These are phyloP conservation scores for Brachionus plicatilis DNA, from an alignment of 1,140 invertebrate species.

Conservation along the genomic window DNA sequence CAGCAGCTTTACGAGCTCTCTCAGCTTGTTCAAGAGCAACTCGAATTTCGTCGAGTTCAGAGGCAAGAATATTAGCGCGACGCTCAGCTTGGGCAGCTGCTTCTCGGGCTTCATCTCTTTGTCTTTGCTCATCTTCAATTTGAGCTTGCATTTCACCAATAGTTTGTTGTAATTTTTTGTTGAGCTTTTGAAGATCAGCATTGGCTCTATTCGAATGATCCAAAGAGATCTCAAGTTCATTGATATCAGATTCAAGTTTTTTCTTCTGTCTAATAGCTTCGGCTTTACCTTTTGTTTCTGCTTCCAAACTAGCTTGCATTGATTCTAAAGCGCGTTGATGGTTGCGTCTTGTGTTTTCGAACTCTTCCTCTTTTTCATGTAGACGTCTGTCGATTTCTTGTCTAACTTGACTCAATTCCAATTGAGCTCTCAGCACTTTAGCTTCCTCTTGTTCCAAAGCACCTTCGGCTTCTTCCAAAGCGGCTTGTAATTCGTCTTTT, in stretches of 20 bases:
- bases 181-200: constrained; percentile 96
- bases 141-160: constrained; percentile 97
- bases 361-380: constrained; percentile 98
- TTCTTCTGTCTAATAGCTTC: constrained; percentile 94
- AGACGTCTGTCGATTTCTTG: constrained; percentile 64
- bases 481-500: no score
- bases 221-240: constrained; percentile 94
- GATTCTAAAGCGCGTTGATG: constrained; percentile 97
- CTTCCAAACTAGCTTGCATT: constrained; percentile 97
- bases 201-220: constrained; percentile 71
- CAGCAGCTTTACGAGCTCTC: constrained; percentile 86
- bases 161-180: constrained; percentile 95
- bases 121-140: constrained; percentile 92
- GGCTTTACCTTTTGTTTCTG: constrained; percentile 96
- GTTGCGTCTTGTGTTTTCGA: constrained; percentile 93
- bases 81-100: constrained; percentile 90
- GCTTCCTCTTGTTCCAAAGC: constrained; percentile 81
- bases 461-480: no score
- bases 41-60: constrained; percentile 91
- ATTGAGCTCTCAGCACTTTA: constrained; percentile 80
- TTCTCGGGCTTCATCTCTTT: constrained; percentile 91
- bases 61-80: constrained; percentile 84
- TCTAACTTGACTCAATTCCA: constrained; percentile 92
- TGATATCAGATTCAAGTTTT: constrained; percentile 98
- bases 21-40: constrained; percentile 86